A percentile compares a stretch with the other conserved stretches of the same genome.
Conservation (phyloP, 2,888 invertebrate genomes). For the Agonopterix heracliana region DNA sequence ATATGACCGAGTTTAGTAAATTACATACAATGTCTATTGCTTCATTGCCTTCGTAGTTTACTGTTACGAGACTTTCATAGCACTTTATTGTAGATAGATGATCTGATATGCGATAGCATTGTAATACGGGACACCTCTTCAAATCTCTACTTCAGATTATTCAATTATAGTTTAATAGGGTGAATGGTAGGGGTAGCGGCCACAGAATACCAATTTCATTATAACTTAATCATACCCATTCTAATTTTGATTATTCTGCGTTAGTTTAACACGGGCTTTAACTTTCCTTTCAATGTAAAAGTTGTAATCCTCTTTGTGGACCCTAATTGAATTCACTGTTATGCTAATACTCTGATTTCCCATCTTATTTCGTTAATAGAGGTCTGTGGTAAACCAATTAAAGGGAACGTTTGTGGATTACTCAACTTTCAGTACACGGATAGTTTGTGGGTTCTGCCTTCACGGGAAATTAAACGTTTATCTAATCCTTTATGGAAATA, state of each 20-base stretch:
- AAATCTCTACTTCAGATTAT: neutral
- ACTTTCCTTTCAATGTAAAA: conserved; percentile 74
- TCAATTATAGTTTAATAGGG: conserved; percentile 8
- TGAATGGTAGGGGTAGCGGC: conserved; percentile 20
- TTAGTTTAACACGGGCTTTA: conserved; percentile 65
- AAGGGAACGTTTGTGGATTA: conserved; percentile 71
- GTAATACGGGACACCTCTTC: neutral
- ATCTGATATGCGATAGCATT: neutral
- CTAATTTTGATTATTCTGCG: conserved; percentile 69
- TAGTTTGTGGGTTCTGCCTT: conserved; percentile 54
- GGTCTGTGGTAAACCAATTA: conserved; percentile 74
- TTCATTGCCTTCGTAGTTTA: conserved; percentile 9
- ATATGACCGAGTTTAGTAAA: conserved; percentile 12
- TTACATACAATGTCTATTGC: conserved; percentile 16
- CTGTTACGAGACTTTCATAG: neutral
- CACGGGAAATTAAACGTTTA: conserved; percentile 50
- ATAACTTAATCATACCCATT: conserved; percentile 57
- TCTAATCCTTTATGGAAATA: conserved; percentile 39
- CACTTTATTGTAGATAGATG: neutral
- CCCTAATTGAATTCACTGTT: conserved; percentile 76
- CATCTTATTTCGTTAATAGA: conserved; percentile 76
- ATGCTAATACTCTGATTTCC: conserved; percentile 76
- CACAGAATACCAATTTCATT: conserved; percentile 51
- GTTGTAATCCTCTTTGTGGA: conserved; percentile 76
- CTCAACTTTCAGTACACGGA: conserved; percentile 61